These are phyloP conservation scores for Hydrolagus colliei DNA, from an alignment of 2,797 vertebrate genomes.

Conservation along the genomic window DNA sequence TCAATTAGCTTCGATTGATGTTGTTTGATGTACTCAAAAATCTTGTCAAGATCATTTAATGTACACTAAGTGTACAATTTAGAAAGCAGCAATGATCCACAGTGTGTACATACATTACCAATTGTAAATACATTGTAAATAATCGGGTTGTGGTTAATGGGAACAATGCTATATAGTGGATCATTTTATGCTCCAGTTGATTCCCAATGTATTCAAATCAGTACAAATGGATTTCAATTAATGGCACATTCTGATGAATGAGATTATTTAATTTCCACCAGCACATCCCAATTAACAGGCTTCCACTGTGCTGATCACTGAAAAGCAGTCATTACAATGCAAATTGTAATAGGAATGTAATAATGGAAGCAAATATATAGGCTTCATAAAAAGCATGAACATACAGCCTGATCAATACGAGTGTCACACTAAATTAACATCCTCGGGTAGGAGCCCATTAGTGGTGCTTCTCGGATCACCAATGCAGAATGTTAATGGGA, in stretches of 20 bases:
- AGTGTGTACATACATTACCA: neutral
- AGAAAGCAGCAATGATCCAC: conserved; percentile 21
- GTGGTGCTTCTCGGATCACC: neutral
- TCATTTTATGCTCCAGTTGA: conserved; percentile 10
- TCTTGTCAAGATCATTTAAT: neutral
- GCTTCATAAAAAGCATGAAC: neutral
- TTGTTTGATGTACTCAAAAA: conserved; percentile 18
- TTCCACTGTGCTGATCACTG: neutral
- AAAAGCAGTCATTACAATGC: conserved; percentile 8
- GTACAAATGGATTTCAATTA: conserved; percentile 29
- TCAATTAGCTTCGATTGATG: conserved; percentile 22
- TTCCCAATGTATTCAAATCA: conserved; percentile 22
- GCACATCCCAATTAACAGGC: conserved; percentile 18
- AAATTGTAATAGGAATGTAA: neutral
- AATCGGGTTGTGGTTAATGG: conserved; percentile 10
- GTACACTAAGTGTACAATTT: neutral
- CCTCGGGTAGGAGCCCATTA: neutral
- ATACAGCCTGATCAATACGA: neutral
- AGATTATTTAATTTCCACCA: conserved; percentile 22
- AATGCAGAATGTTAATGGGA: neutral
- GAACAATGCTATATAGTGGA: conserved; percentile 2
- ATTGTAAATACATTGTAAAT: conserved; percentile 9
- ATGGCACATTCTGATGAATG: conserved; percentile 27
- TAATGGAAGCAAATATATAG: neutral
- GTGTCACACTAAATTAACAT: neutral